phyloP scores from a whole-genome alignment of 2,797 vertebrate species.

The Crenuchus spilurus region DNA sequence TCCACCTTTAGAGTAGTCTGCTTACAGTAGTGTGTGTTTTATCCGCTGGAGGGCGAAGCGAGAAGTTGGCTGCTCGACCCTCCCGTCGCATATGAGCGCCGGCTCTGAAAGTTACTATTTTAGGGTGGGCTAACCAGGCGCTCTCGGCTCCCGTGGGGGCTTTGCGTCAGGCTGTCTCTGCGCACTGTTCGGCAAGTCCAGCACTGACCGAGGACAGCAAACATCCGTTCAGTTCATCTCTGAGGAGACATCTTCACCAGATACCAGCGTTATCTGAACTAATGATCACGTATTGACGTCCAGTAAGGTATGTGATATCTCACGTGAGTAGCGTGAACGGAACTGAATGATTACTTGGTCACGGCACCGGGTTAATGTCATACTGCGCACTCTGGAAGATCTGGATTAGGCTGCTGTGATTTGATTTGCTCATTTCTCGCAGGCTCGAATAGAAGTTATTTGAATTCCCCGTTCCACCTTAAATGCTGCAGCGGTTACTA shows the following conservation, averaged over 20 bases:
- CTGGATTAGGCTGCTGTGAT: neutral
- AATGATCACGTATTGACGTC: neutral
- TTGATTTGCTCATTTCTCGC: neutral
- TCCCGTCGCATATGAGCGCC: conserved; percentile 17
- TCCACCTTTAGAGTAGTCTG: conserved; percentile 27
- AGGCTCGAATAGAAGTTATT: conserved; percentile 4
- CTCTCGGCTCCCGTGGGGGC: conserved; percentile 29
- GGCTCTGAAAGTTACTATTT: conserved; percentile 52
- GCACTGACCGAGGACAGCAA: conserved; percentile 23
- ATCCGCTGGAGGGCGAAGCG: conserved; percentile 34
- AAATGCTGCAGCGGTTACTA: no score
- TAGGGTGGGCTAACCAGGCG: conserved; percentile 19
- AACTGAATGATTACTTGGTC: no score
- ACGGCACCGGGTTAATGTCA: no score
- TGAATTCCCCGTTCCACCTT: no score
- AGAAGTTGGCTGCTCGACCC: conserved; percentile 29
- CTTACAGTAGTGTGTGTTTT: conserved; percentile 26
- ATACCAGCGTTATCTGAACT: no score
- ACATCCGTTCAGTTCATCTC: conserved; percentile 6
- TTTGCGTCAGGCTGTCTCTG: conserved; percentile 44
- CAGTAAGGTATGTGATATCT: conserved; percentile 36
- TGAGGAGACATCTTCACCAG: conserved; percentile 18
- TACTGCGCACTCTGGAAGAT: no score
- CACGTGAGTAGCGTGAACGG: no score
- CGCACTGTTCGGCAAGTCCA: conserved; percentile 38